Conservation (phyloP, 2,888 invertebrate species). For the Rhopalosiphum nymphaeae region DNA sequence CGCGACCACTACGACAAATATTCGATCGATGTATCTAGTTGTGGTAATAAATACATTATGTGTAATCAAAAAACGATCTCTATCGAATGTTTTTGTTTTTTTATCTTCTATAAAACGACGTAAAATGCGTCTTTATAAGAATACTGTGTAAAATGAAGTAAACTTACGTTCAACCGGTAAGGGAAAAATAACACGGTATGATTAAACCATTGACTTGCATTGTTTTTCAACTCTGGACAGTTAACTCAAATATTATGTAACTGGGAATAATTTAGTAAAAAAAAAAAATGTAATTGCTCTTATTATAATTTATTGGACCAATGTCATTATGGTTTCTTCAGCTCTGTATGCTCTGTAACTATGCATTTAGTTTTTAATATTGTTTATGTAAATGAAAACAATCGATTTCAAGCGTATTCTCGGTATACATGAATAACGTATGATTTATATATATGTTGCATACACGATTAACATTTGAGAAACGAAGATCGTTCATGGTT, state of each 20-base stretch:
- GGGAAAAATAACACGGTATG: not conserved
- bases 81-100: not conserved
- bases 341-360: not conserved
- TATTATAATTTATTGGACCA: not conserved
- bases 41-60: not conserved
- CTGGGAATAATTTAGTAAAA: not conserved
- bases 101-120: not conserved
- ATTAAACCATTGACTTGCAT: not conserved
- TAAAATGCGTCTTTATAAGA: not conserved
- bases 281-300: constrained; percentile 3
- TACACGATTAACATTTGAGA: constrained; percentile 37
- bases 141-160: not conserved
- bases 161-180: not conserved
- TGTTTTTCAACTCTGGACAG: not conserved
- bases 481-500: constrained; percentile 51
- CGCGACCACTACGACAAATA: not conserved
- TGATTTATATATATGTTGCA: not conserved
- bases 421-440: constrained; percentile 4
- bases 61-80: not conserved
- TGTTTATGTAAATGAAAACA: constrained; percentile 6
- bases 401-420: not conserved
- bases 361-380: not conserved
- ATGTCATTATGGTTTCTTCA: not conserved
- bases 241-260: not conserved
- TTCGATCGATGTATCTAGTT: not conserved